These are phyloP conservation scores for pig (Sus scrofa) DNA, from an alignment of 2,113 vertebrate genomes.

Conservation along the genomic window DNA sequence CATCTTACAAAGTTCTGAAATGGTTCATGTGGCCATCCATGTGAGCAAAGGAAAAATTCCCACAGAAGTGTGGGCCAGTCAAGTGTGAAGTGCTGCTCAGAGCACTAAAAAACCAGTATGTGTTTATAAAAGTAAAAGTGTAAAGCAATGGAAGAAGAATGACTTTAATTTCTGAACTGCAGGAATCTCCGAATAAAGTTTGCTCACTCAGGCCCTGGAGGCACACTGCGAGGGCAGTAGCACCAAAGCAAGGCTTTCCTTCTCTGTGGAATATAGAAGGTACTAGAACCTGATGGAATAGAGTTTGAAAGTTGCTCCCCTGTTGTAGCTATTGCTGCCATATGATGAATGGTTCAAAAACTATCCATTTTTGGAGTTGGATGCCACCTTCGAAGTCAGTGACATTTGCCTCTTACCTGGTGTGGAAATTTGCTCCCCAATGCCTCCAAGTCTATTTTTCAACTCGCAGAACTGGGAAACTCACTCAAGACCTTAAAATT, in stretches of 20 bases:
- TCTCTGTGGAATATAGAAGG: neutral
- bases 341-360: neutral
- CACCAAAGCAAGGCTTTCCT: neutral
- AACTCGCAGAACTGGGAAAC: neutral
- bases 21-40: conserved; percentile 42
- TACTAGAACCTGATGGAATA: neutral
- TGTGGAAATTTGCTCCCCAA: neutral
- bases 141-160: neutral
- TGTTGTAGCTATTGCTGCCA: neutral
- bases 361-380: neutral
- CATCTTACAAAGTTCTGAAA: conserved; percentile 75
- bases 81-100: conserved; percentile 1
- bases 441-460: neutral
- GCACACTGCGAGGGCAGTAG: neutral
- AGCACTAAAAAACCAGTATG: neutral
- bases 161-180: conserved; percentile 1
- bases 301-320: neutral
- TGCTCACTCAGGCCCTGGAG: neutral
- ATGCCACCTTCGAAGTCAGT: neutral
- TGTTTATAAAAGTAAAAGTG: neutral
- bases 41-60: conserved; percentile 38
- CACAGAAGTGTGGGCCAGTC: conserved; percentile 28
- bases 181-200: neutral
- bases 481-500: neutral
- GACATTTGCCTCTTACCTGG: neutral